Base-by-base conservation (phyloP, 2,797 vertebrate genomes). In the Danio kyathit region DNA sequence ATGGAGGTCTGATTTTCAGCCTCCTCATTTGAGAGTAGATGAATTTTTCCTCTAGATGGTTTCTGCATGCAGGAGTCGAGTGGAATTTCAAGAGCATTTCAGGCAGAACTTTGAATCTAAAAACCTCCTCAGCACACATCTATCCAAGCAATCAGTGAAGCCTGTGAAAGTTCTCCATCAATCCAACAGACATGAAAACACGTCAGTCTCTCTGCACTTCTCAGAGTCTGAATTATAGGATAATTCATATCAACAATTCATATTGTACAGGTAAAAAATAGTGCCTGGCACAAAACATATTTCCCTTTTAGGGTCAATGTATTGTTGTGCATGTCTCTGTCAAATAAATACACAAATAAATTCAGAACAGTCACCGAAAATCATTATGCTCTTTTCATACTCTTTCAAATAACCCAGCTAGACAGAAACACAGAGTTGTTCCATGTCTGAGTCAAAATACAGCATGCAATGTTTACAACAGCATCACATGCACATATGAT, bases 141-240 rank as follows among this genome's bases (percentile, higher is more conserved):
- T 46, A 17, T 66, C 40, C 4, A 16, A 11, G 19, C 21, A 66
- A 66, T 48, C 75, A 29, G 40, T 41, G 29, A 19, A 43, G 17
- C 46, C 73, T 63, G 59, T 51, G 56, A 63, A 74, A 60, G 72
- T 75, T 52, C 12, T 6, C 29, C 61, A 66, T 66, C 41, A 38
- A 77, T 57, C 65, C 52, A 67, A 40, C 52, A n/a, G 52, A 1
- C 41, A 66, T 66, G 49, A 76, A 54, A 65, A 29, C 21, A 2
- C 56, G 3, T 1, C 29, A 61, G 44, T 17, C 4, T 29, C 14
- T 54, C n/a, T 54, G 9, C 3, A 29, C 67, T 54, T 66, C 29
- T 13, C 51, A 9, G 29, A 49, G 6, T 75, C 73, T 40, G 46
- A 41, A 7, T 17, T 13, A 43, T 60, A 40, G 21, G 49, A 29